Percentiles rank a stretch among this genome's conserved stretches.
These are phyloP conservation scores for Aspidiotus rigidus DNA, from an alignment of 2,888 invertebrate species.

Conservation along the genomic window DNA sequence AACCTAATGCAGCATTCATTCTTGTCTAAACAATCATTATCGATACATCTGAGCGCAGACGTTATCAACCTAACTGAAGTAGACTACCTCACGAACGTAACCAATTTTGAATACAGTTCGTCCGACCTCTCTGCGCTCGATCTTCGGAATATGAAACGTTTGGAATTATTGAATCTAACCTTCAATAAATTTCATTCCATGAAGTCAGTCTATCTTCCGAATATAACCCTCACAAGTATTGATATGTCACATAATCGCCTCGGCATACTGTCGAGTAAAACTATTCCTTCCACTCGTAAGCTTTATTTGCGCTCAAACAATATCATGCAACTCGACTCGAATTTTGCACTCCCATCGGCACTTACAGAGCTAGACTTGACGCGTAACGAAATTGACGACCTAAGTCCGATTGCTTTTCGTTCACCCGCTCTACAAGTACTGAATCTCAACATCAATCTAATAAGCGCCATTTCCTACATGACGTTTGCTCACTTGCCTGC, in stretches of 20 bases:
- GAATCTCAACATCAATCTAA: slow-evolving; percentile 41
- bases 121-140: slow-evolving; percentile 37
- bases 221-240: slow-evolving; percentile 8
- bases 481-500: slow-evolving; percentile 44
- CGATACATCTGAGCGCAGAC: slow-evolving; percentile 2
- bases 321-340: slow-evolving; percentile 14
- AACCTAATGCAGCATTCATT: slow-evolving; percentile 5
- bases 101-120: slow-evolving; percentile 47
- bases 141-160: background rate
- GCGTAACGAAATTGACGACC: slow-evolving; percentile 38
- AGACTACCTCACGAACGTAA: slow-evolving; percentile 51
- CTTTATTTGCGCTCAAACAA: slow-evolving; percentile 17
- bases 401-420: slow-evolving; percentile 36
- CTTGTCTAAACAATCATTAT: background rate
- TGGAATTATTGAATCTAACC: slow-evolving; percentile 11
- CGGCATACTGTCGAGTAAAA: background rate
- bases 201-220: background rate
- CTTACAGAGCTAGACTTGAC: slow-evolving; percentile 40
- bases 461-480: slow-evolving; percentile 36
- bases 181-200: slow-evolving; percentile 16
- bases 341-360: slow-evolving; percentile 11
- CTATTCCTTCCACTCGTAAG: background rate
- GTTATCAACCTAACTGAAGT: background rate
- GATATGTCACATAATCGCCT: slow-evolving; percentile 19
- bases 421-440: slow-evolving; percentile 37